These are phyloP conservation scores for Symphodus melops DNA, from an alignment of 2,113 vertebrate species.

Conservation along the genomic window DNA sequence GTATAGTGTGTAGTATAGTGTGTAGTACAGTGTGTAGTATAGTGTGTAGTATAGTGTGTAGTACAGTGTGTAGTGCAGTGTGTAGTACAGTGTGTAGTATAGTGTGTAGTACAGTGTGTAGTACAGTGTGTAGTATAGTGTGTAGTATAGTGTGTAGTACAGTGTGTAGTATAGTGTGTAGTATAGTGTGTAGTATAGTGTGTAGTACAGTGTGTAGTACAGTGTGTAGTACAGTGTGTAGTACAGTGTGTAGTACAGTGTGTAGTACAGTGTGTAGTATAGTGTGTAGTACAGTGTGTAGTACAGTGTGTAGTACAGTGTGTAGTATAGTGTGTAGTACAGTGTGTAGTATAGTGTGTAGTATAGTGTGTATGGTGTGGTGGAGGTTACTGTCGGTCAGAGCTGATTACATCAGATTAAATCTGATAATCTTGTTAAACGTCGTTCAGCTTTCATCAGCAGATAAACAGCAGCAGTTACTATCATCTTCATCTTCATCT, in stretches of 20 bases:
- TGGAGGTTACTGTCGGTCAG: conserved; percentile 43
- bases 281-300: background rate
- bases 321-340: background rate
- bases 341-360: background rate
- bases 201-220: background rate
- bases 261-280: background rate
- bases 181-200: background rate
- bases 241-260: background rate
- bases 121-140: background rate
- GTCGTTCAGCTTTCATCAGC: conserved; percentile 25
- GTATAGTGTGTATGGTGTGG: background rate
- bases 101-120: too few relatives aligned
- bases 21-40: too few relatives aligned
- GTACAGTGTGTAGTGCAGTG: too few relatives aligned
- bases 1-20: too few relatives aligned
- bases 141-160: background rate
- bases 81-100: too few relatives aligned
- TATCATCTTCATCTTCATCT: background rate
- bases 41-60: too few relatives aligned
- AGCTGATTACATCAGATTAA: conserved; percentile 2
- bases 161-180: background rate
- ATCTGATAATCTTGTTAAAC: conserved; percentile 49
- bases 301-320: background rate
- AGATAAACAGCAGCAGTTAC: conserved; percentile 28
- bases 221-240: background rate